Conservation (phyloP, 2,113 vertebrate species). For the Myrmophylax atrothorax region DNA sequence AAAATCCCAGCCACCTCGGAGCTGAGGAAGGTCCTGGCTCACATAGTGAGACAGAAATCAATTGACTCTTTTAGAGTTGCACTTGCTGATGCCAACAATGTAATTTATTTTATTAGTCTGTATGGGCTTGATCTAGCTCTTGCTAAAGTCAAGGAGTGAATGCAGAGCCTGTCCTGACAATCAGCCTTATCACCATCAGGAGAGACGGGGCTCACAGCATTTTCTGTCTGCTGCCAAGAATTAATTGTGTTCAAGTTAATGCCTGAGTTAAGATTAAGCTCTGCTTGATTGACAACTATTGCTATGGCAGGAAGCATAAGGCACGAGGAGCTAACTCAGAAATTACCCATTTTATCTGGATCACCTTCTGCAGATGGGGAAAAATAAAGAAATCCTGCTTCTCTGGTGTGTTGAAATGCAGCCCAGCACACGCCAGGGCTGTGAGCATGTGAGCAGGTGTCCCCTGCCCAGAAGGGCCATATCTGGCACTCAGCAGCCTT, state of each 20-base stretch:
- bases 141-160: constrained; percentile 36
- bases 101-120: constrained; percentile 49
- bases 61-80: background rate
- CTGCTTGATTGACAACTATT: constrained; percentile 56
- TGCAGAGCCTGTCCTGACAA: constrained; percentile 48
- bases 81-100: background rate
- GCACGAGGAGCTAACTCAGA: background rate
- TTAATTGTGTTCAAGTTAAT: constrained; percentile 68
- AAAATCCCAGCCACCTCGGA: background rate
- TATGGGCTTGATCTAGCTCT: constrained; percentile 49
- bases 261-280: constrained; percentile 47
- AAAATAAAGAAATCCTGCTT: background rate
- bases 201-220: constrained; percentile 25
- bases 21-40: background rate
- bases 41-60: background rate
- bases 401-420: background rate
- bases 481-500: background rate
- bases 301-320: background rate
- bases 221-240: constrained; percentile 40
- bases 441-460: background rate
- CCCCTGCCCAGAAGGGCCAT: background rate
- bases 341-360: background rate
- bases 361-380: background rate
- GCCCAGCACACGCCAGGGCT: background rate
- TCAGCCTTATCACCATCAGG: constrained; percentile 24